Conservation (phyloP, 2,888 invertebrate species). For the Artemia sinica region DNA sequence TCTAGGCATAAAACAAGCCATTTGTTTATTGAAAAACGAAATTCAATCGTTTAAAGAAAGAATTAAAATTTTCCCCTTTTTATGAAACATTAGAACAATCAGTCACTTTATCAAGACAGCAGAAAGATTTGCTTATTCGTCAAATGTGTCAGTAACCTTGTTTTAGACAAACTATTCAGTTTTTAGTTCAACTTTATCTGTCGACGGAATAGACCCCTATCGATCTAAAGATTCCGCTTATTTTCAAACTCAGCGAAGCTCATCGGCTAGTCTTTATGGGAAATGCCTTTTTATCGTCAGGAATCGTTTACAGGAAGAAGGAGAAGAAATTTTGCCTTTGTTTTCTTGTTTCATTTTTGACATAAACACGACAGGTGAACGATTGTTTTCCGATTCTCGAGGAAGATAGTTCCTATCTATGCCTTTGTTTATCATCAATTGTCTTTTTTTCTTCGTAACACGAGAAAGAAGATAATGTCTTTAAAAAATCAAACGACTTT, state of each 20-base stretch:
- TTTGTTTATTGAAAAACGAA: too few species aligned
- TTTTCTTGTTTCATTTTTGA: constrained; percentile 2
- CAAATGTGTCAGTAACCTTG: not conserved
- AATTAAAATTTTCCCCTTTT: too few species aligned
- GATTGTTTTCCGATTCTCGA: not conserved
- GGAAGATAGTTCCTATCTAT: too few species aligned
- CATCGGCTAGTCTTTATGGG: not conserved
- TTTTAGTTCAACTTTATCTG: constrained; percentile 1
- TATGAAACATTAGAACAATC: too few species aligned
- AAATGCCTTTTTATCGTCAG: not conserved
- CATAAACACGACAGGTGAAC: not conserved
- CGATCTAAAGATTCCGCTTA: constrained; percentile 11
- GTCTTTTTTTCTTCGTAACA: too few species aligned
- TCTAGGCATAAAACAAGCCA: too few species aligned
- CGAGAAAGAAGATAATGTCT: too few species aligned
- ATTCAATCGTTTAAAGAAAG: too few species aligned
- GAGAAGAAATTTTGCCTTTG: not conserved
- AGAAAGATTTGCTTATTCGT: too few species aligned
- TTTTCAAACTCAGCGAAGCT: constrained; percentile 12
- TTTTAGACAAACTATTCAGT: not conserved
- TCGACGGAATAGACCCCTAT: not conserved
- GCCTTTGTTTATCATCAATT: too few species aligned
- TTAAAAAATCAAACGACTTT: too few species aligned
- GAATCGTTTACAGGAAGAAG: constrained; percentile 8
- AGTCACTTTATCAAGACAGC: too few species aligned